Evolutionary conservation across 2,113 vertebrate species (phyloP), one percentile per base, ranked within the genome.

Genomic region (Hystrix brachyura): DNA sequence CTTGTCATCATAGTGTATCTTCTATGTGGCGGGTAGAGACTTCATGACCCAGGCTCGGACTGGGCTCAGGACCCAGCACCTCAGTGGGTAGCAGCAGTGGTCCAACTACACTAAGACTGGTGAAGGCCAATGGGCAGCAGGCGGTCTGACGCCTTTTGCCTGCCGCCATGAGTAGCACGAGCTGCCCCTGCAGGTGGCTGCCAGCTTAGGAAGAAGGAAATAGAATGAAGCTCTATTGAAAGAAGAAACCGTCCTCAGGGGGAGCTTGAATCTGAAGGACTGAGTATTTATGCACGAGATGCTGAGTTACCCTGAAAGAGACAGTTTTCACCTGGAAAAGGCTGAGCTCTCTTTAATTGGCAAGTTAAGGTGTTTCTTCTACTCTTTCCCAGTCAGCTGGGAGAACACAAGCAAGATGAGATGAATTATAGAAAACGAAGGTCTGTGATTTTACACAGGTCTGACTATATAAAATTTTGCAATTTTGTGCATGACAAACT

Each of bases 251-350:
- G 55, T 51, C 12, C 34, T 69, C 12, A 71, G 10, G 23, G 89
- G 43, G 53, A 32, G 32, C 51, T n/a, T 69, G 51, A 65, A 79
- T 87, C 71, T 79, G 71, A 89, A 90, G 94, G 90, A 34, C 84
- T 34, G 82, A 51, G 19, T 53, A 62, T 82, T 91, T 76, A 79
- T 72, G 59, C 23, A 59, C 60, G 92, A 87, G 53, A n/a, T 86
- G 38, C 88, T 69, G 64, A 81, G 81, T 81, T 90, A 94, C 90
- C 84, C 83, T 94, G 83, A 95, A 87, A 94, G 85, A 92, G 87
- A 90, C 57, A 71, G 32, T 60, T 96, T 91, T 60, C 85, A 87
- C 78, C 67, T 48, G 11, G 57, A 95, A 79, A 87, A 59, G 69
- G 17, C 59, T 55, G 74, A 38, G 65, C 17, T 43, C 12, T 60